These are phyloP conservation scores for Aspidapion aeneum DNA, from an alignment of 2,888 invertebrate genomes.

Conservation along the genomic window DNA sequence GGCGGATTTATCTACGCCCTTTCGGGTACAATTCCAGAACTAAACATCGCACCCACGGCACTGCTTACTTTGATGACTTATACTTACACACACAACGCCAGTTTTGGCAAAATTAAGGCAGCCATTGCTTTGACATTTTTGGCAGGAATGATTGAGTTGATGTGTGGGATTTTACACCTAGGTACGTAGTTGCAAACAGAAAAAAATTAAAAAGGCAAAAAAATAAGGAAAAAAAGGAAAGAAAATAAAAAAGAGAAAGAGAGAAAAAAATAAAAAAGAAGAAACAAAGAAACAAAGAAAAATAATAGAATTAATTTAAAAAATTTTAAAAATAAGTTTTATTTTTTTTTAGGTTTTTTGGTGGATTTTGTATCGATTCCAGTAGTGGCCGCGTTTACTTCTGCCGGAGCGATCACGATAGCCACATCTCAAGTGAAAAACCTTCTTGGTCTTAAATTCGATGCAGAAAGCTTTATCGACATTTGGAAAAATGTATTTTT, in stretches of 20 bases:
- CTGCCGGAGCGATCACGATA: conserved; percentile 72
- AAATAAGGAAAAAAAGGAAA: too few species aligned
- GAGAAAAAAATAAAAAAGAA: too few species aligned
- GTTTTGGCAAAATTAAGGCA: conserved; percentile 53
- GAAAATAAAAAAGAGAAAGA: too few species aligned
- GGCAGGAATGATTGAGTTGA: conserved; percentile 60
- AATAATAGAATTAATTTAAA: too few species aligned
- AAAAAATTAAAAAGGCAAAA: background rate
- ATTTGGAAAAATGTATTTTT: conserved; percentile 56
- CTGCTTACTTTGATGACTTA: conserved; percentile 72
- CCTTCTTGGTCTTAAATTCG: conserved; percentile 58
- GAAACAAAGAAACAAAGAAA: background rate
- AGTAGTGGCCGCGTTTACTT: conserved; percentile 72
- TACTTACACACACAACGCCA: conserved; percentile 53
- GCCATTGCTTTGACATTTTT: conserved; percentile 64
- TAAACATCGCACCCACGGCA: conserved; percentile 71
- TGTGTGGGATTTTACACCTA: conserved; percentile 61
- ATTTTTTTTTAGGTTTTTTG: conserved; percentile 56
- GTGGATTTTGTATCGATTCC: conserved; percentile 72
- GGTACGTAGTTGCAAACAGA: conserved; percentile 47
- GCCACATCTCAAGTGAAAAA: conserved; percentile 72
- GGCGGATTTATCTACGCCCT: conserved; percentile 77
- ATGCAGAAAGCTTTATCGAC: conserved; percentile 58
- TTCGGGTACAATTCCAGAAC: conserved; percentile 68
- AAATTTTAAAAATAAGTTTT: too few species aligned